Percentiles rank a stretch among this genome's conserved stretches.
These are phyloP conservation scores for Distichodus sexfasciatus DNA, from an alignment of 2,797 vertebrate species.

Conservation along the genomic window DNA sequence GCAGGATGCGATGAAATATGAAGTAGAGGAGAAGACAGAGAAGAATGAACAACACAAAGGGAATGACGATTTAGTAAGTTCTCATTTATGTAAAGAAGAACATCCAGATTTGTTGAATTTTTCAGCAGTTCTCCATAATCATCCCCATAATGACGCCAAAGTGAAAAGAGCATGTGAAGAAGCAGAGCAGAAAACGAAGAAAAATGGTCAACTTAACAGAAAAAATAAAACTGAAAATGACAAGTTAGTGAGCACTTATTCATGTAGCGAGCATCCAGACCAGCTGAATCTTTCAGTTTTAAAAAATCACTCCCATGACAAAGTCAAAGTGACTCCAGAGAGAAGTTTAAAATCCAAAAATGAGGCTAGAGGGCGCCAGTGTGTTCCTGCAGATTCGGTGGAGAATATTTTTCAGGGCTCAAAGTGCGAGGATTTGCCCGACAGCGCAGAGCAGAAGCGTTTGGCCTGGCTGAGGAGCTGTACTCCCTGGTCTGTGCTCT, in stretches of 20 bases:
- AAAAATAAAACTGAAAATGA: too few relatives aligned
- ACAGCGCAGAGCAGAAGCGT: slow-evolving; percentile 77
- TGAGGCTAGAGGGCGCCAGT: not conserved
- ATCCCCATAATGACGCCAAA: too few relatives aligned
- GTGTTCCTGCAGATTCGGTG: not conserved
- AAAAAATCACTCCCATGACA: too few relatives aligned
- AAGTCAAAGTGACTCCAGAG: not conserved
- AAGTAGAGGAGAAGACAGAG: not conserved
- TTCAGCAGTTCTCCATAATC: too few relatives aligned
- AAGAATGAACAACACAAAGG: not conserved
- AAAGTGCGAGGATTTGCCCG: slow-evolving; percentile 52
- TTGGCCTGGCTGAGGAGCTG: slow-evolving; percentile 82
- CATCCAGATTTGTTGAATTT: too few relatives aligned
- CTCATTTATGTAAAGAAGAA: not conserved
- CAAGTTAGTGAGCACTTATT: too few relatives aligned
- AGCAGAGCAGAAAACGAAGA: not conserved
- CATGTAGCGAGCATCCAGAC: too few relatives aligned
- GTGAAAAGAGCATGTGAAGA: too few relatives aligned
- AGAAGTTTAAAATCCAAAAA: not conserved
- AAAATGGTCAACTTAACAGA: not conserved
- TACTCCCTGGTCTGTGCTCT: slow-evolving; percentile 79
- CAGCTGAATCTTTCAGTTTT: too few relatives aligned
- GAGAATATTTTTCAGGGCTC: not conserved
- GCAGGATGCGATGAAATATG: not conserved
- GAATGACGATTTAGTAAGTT: not conserved